phyloP scores from a whole-genome alignment of 2,797 vertebrate genomes.

The Danio albolineatus region DNA sequence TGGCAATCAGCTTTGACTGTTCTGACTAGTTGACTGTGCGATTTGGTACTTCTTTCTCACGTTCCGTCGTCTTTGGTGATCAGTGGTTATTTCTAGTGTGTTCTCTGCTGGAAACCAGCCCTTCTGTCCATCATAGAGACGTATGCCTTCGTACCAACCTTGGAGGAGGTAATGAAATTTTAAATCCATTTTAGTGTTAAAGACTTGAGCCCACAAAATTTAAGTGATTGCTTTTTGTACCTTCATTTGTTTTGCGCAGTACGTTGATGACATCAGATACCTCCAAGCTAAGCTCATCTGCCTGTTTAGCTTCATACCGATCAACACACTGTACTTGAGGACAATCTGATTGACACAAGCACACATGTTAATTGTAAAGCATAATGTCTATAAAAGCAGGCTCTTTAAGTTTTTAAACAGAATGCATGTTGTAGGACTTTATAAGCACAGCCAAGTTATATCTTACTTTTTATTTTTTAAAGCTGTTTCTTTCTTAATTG shows the following conservation, averaged over 20 bases:
- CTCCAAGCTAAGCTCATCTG: conserved; percentile 84
- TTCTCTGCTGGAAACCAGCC: conserved; percentile 86
- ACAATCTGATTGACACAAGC: conserved; percentile 79
- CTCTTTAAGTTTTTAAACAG: too few species aligned
- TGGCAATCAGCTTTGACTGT: conserved; percentile 5
- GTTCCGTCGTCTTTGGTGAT: conserved; percentile 87
- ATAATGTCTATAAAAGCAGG: not conserved
- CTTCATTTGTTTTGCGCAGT: conserved; percentile 85
- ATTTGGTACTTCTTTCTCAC: conserved; percentile 86
- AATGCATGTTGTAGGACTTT: too few species aligned
- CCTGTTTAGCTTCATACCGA: conserved; percentile 80
- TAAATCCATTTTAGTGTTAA: not conserved
- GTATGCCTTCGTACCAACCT: conserved; percentile 88
- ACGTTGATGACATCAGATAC: conserved; percentile 82
- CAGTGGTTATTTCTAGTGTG: conserved; percentile 89
- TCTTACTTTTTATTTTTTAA: too few species aligned
- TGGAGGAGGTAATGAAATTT: not conserved
- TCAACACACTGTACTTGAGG: conserved; percentile 88
- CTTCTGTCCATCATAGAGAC: conserved; percentile 81
- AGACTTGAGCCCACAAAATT: not conserved
- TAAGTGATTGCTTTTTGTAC: conserved; percentile 63
- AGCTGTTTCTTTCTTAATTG: too few species aligned
- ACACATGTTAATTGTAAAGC: not conserved
- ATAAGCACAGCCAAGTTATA: too few species aligned
- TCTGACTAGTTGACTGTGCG: conserved; percentile 74